A percentile compares a stretch with the other conserved stretches of the same genome.
Evolutionary conservation across 1,140 invertebrate species (phyloP).

Genomic region (Orchesella cincta): DNA sequence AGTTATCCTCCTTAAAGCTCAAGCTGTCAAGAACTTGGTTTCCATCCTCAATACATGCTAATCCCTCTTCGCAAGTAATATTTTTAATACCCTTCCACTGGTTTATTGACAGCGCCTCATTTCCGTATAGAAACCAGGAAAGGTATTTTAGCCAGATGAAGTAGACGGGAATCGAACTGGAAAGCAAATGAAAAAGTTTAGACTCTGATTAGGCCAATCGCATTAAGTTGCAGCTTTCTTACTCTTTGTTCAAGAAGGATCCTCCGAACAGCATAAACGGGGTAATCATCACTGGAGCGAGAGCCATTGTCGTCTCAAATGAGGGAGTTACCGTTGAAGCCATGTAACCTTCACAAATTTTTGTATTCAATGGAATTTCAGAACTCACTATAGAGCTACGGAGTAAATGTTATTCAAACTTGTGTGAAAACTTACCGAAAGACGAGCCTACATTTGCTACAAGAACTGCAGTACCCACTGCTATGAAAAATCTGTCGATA

Average conservation of each 20-base stretch:
- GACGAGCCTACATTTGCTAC: slow-evolving; percentile 59
- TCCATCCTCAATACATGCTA: slow-evolving; percentile 47
- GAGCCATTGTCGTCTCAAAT: slow-evolving; percentile 53
- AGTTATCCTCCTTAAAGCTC: slow-evolving; percentile 52
- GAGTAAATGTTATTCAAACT: not conserved
- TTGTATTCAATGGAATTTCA: not conserved
- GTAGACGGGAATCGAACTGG: slow-evolving; percentile 57
- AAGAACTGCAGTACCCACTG: slow-evolving; percentile 54
- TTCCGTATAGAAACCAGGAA: slow-evolving; percentile 61
- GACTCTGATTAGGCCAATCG: not conserved
- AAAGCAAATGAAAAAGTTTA: slow-evolving; percentile 3
- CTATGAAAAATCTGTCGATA: slow-evolving; percentile 55
- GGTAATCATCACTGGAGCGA: slow-evolving; percentile 60
- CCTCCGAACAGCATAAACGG: slow-evolving; percentile 62
- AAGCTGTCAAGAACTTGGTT: slow-evolving; percentile 53
- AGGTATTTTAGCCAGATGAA: slow-evolving; percentile 61
- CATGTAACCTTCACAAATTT: slow-evolving; percentile 35
- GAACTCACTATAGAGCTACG: not conserved
- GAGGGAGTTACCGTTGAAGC: slow-evolving; percentile 20
- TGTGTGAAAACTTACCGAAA: slow-evolving; percentile 55
- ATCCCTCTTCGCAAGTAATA: slow-evolving; percentile 43
- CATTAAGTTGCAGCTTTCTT: slow-evolving; percentile 37
- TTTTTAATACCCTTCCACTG: slow-evolving; percentile 57
- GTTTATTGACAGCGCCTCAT: slow-evolving; percentile 59
- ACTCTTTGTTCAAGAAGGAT: slow-evolving; percentile 61